Evolutionary conservation across 2,113 vertebrate genomes (phyloP), one percentile per base, ranked within the genome.

Genomic region (Maccullochella peelii): DNA sequence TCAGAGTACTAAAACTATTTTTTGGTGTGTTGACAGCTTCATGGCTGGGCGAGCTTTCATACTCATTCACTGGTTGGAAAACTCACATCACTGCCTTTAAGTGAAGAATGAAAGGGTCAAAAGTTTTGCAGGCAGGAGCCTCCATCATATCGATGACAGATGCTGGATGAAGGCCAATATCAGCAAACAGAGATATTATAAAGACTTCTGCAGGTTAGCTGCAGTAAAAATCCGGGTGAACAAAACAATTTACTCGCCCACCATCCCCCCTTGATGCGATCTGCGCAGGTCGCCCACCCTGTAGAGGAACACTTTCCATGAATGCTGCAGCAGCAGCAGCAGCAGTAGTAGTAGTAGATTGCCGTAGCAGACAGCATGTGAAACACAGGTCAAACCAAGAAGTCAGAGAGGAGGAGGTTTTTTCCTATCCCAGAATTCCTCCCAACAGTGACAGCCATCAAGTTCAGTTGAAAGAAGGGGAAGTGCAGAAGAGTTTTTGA

Each of bases 401-500:
- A 89, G 88, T 90, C 81, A 79, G 78, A 85, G 87, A 63, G 73
- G 86, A 87, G 88, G 91, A 91, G 92, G 73, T 5, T 85, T 92
- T 93, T 93, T 92, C 90, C 92, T 72, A 86, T 90, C 83, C 86
- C 88, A 91, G 83, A 94, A 95, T 95, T 95, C 93, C 88, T 92
- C 87, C 62, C 86, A 90, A 91, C 88, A 89, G 76, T 55, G 84
- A 88, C 86, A 85, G 84, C 89, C 90, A 85, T 71, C 20, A 42
- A 80, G 90, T 90, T 90, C 83, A 90, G 67, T 69, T 63, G 80
- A 49, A 54, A 65, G 42, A 76, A 80, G 78, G 66, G 49, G 75
- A 82, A 71, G 75, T 57, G 77, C 18, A 65, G 47, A n/a, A 52
- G 55, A 20, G 57, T 59, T 70, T 84, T 77, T 59, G 49, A 73